Base-by-base conservation (phyloP, 2,797 vertebrate genomes). In the Typhlichthys subterraneus region DNA sequence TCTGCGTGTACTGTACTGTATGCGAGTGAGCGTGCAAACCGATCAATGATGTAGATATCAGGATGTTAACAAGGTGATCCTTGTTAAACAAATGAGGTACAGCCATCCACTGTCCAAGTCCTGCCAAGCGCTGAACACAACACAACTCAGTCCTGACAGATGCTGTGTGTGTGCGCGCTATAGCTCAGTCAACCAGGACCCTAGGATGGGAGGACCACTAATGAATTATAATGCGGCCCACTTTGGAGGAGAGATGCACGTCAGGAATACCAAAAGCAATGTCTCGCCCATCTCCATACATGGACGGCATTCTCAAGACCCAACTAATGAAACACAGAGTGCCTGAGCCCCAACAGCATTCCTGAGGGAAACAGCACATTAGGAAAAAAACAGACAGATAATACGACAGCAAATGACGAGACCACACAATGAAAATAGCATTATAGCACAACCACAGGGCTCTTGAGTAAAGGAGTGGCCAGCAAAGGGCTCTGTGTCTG, bases 261-360 rank as follows among this genome's bases (percentile, higher is more conserved):
- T 51, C 53, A 70, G 45, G 47, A 65, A 72, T 73, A 63, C 63
- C 73, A 59, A 5, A 70, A 66, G 42, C 15, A 19, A 58, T 53
- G 45, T 8, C 33, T 62, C 70, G 66, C 19, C 57, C 58, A 63
- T 67, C 69, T 67, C 55, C 65, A 72, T 72, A 55, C 63, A 75
- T 14, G 54, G 65, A 50, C 67, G 65, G 63, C 53, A 76, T 66
- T 76, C 59, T 76, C 62, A 45, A 73, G 66, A 80, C 63, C 71
- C 51, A 6, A 62, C 77, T 91, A 88, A 90, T 90, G 81, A 82
- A 87, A 90, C 89, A 59, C 88, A 89, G 86, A 84, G 53, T 64
- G 33, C 19, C 19, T 23, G 19, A 23, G 19, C 19, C 19, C 33
- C 45, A 59, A 75, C 75, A 73, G 53, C 78, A 84, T 84, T 85